Percentiles rank a stretch among this genome's conserved stretches.
Evolutionary conservation across 2,888 invertebrate species (phyloP).

Genomic region (Lepetodrilus schrolli): DNA sequence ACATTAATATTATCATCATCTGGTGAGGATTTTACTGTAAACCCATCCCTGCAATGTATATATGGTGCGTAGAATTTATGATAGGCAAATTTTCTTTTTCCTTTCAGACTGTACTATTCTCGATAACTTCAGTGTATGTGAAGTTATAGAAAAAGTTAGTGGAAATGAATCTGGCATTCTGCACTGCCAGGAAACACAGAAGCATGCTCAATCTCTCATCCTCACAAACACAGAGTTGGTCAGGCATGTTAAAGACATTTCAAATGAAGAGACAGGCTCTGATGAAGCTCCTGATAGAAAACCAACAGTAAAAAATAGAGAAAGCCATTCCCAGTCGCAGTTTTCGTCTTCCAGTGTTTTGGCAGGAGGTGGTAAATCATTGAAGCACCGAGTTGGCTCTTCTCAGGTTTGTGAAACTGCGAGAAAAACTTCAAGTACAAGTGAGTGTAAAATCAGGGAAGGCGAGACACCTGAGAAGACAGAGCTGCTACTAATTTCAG

Average conservation of each 20-base stretch:
- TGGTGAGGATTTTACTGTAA: too few relatives aligned
- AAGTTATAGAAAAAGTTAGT: not conserved
- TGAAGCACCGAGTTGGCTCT: not conserved
- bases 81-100: too few relatives aligned
- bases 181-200: not conserved
- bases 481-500: not conserved
- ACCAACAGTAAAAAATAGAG: not conserved
- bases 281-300: not conserved
- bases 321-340: not conserved
- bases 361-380: not conserved
- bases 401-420: not conserved
- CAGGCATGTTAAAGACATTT: not conserved
- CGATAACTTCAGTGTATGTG: not conserved
- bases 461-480: constrained; percentile 8
- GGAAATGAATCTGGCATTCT: constrained; percentile 1
- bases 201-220: not conserved
- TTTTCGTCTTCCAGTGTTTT: not conserved
- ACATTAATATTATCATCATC: too few relatives aligned
- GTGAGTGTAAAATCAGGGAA: constrained; percentile 3
- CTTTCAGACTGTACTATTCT: too few relatives aligned
- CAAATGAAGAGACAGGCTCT: not conserved
- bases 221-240: not conserved
- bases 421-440: not conserved
- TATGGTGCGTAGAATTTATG: too few relatives aligned
- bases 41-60: too few relatives aligned